Conservation (phyloP, 2,888 invertebrate genomes). For the Tiphia femorata region DNA sequence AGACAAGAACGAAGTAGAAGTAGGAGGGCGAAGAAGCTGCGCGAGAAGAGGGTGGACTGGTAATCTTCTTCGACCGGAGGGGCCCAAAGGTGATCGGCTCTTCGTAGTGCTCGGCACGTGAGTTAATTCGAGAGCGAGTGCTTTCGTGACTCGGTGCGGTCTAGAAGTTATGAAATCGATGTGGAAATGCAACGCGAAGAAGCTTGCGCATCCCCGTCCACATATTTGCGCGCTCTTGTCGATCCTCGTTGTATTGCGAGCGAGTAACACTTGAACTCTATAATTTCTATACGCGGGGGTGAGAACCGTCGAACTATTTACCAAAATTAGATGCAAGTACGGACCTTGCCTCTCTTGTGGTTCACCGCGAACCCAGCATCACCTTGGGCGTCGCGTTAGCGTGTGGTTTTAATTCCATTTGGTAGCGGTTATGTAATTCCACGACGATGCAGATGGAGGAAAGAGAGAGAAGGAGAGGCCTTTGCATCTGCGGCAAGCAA, state of each 20-base stretch:
- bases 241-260: no score
- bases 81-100: background rate
- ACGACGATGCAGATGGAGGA: background rate
- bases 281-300: no score
- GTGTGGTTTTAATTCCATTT: no score
- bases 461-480: background rate
- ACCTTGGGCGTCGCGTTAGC: no score
- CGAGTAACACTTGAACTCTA: no score
- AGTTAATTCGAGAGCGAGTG: slow-evolving; percentile 28
- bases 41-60: slow-evolving; percentile 5
- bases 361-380: no score
- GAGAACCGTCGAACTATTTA: no score
- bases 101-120: slow-evolving; percentile 16
- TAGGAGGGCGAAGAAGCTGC: slow-evolving; percentile 4
- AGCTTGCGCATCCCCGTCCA: background rate
- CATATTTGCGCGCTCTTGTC: background rate
- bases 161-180: slow-evolving; percentile 19
- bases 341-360: no score
- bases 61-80: slow-evolving; percentile 4
- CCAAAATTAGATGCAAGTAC: no score
- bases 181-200: background rate
- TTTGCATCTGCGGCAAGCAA: background rate
- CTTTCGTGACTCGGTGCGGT: slow-evolving; percentile 28
- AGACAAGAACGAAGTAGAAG: background rate
- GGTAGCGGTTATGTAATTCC: background rate